These are phyloP conservation scores for Austrolebias charrua DNA, from an alignment of 2,797 vertebrate genomes.

Conservation along the genomic window DNA sequence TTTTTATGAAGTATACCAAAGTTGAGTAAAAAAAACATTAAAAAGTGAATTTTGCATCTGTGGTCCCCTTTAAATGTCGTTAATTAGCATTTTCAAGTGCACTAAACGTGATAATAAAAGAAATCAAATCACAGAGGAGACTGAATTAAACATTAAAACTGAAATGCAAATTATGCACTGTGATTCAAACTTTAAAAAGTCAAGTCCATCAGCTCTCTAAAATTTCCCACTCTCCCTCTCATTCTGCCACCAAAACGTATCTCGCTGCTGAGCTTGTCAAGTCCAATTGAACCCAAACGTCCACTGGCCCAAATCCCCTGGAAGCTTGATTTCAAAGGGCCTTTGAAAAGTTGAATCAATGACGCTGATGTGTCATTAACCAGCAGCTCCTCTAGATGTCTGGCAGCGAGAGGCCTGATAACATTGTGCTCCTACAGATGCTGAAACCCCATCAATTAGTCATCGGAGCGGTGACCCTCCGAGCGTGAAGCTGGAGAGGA, in stretches of 20 bases:
- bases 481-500: constrained; percentile 19
- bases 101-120: not conserved
- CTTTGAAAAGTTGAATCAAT: constrained; percentile 57
- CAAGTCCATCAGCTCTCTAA: constrained; percentile 7
- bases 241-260: constrained; percentile 4
- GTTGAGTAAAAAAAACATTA: too few species aligned
- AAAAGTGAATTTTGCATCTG: too few species aligned
- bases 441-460: constrained; percentile 45
- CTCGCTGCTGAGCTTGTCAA: constrained; percentile 17
- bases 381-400: constrained; percentile 13
- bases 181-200: constrained; percentile 12
- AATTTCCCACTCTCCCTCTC: constrained; percentile 14
- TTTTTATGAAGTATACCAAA: too few species aligned
- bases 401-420: constrained; percentile 40
- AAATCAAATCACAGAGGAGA: not conserved
- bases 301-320: constrained; percentile 22
- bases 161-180: not conserved
- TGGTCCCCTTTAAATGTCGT: too few species aligned
- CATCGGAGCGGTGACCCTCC: constrained; percentile 22
- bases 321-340: constrained; percentile 46
- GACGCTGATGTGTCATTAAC: constrained; percentile 48
- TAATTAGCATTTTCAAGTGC: not conserved
- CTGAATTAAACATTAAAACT: constrained; percentile 3
- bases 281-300: constrained; percentile 22
- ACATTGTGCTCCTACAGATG: constrained; percentile 30